Base-by-base conservation (phyloP, 2,888 invertebrate species). In the Drymonia ruficornis region DNA sequence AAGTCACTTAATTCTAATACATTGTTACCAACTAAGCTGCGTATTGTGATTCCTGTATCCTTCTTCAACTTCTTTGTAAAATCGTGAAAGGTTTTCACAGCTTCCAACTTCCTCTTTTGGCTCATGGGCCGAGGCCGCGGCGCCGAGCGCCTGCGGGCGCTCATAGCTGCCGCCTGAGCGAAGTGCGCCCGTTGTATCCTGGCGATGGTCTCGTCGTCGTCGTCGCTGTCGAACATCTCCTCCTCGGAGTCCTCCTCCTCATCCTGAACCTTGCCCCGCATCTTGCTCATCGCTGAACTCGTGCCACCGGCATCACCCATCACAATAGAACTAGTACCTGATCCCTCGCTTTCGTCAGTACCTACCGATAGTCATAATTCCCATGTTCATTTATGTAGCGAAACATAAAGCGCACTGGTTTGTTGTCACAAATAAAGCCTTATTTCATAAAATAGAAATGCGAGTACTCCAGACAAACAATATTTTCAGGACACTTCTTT, bases 31-130 rank as follows among this genome's bases (percentile, higher is more conserved):
- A 89, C 89, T 78, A 93, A 83, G 65, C 93, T 89, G 61, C 89
- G 87, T 63, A 93, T 93, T 54, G 83, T 81, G 67, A 93, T 88
- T 61, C 93, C 93, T 63, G 93, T 92, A 78, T 93, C 93, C 73
- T 93, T 86, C 76, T 93, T 93, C 18, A 93, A 83, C 78, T 90
- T 93, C 74, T 93, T 93, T 7, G 93, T 93, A 67, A 93, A 93
- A 67, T 93, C 82, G 65, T 93, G 93, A 65, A 93, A 93, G 62
- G 79, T 87, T 79, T 87, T 92, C 9, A 93, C 91, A 31, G 93
- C 93, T 84, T 93, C 93, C 80, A 92, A 80, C 78, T 93, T 93
- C 56, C 93, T 78, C 73, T 93, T 93, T 53, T 91, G 87, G 77
- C 89, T 92, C 88, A 93, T 89, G 23, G 86, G 88, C 48, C 86